These are phyloP conservation scores for Pseudachorutes palmiensis DNA, from an alignment of 1,140 invertebrate genomes.

Conservation along the genomic window DNA sequence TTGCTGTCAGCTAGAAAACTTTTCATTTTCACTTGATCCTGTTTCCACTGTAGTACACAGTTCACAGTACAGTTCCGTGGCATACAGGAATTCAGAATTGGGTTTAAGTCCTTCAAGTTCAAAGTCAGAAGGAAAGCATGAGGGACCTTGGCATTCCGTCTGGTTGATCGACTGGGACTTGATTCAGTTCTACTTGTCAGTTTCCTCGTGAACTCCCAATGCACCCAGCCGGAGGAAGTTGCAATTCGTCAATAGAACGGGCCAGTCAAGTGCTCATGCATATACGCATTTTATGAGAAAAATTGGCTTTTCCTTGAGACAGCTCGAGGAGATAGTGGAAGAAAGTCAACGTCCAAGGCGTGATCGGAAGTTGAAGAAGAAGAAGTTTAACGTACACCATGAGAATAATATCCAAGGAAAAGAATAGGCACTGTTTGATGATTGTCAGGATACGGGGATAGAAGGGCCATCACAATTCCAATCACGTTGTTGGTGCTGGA, in stretches of 20 bases:
- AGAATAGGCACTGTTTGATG: slow-evolving; percentile 23
- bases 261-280: not conserved
- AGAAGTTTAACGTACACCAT: not conserved
- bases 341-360: slow-evolving; percentile 7
- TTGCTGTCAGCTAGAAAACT: no score
- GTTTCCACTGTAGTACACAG: no score
- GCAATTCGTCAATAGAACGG: not conserved
- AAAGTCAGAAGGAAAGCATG: not conserved
- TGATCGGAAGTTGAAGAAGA: slow-evolving; percentile 8
- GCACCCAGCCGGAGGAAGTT: not conserved
- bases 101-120: not conserved
- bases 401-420: slow-evolving; percentile 4
- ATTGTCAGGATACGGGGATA: slow-evolving; percentile 29
- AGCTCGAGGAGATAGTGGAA: not conserved
- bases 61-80: no score
- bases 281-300: not conserved
- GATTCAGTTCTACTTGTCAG: not conserved
- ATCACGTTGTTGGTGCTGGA: slow-evolving; percentile 36
- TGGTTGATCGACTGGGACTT: not conserved
- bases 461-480: slow-evolving; percentile 31
- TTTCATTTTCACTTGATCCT: no score
- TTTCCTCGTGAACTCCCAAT: not conserved
- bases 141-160: not conserved
- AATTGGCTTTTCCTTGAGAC: not conserved
- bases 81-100: not conserved